Evolutionary conservation across 2,888 invertebrate genomes (phyloP).

Genomic region (Ephialtes manifestator): DNA sequence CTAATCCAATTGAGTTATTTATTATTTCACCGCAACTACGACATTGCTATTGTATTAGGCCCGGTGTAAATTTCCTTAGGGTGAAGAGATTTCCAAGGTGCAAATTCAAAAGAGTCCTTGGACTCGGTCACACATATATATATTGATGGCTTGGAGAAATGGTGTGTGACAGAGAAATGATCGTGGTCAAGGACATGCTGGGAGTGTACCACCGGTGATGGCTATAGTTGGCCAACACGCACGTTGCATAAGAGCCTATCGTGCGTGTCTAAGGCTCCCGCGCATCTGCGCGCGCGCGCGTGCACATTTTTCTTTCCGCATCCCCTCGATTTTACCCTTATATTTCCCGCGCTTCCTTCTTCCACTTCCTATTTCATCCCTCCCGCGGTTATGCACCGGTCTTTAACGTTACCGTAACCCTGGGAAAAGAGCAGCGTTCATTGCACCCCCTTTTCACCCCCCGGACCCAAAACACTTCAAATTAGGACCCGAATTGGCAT

Average conservation of each 20-base stretch:
- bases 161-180: constrained; percentile 15
- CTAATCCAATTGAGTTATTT: background rate
- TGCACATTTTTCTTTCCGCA: constrained; percentile 58
- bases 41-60: background rate
- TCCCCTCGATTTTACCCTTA: constrained; percentile 57
- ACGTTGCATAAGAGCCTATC: constrained; percentile 34
- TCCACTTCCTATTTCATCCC: constrained; percentile 47
- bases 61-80: constrained; percentile 26
- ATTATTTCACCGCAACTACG: background rate
- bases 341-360: constrained; percentile 45
- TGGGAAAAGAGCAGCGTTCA: constrained; percentile 64
- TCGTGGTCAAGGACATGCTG: constrained; percentile 50
- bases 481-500: too few species aligned
- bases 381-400: constrained; percentile 55
- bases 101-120: constrained; percentile 21
- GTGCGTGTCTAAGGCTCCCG: constrained; percentile 48
- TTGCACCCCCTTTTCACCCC: background rate
- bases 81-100: constrained; percentile 53
- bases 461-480: constrained; percentile 25
- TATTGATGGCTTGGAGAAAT: constrained; percentile 34
- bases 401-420: constrained; percentile 41
- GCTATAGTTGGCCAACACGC: background rate
- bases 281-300: constrained; percentile 65
- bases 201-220: constrained; percentile 24
- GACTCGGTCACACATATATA: constrained; percentile 25